phyloP scores from a whole-genome alignment of 2,888 invertebrate genomes.

The Tuta absoluta region DNA sequence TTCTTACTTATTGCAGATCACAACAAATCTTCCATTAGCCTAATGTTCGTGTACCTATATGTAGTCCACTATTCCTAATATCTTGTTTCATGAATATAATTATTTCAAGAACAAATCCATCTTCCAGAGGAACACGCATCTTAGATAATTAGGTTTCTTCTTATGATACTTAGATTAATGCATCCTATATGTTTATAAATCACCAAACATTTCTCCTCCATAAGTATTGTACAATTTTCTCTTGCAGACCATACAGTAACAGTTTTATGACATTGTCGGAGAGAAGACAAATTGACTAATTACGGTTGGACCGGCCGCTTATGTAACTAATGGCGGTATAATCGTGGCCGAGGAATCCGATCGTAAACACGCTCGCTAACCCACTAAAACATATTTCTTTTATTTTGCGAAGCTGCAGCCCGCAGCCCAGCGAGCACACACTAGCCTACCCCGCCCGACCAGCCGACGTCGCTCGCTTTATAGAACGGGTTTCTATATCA shows the following conservation, averaged over 20 bases:
- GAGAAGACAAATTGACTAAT: slow-evolving; percentile 68
- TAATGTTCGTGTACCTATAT: too few species aligned
- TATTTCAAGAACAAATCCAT: too few species aligned
- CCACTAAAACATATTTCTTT: slow-evolving; percentile 81
- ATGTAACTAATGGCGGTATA: slow-evolving; percentile 75
- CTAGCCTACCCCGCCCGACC: slow-evolving; percentile 45
- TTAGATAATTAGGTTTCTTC: too few species aligned
- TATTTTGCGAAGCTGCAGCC: slow-evolving; percentile 66
- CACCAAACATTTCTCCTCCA: neutral
- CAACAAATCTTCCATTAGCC: too few species aligned
- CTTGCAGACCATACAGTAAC: slow-evolving; percentile 37
- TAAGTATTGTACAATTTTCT: neutral
- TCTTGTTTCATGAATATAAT: too few species aligned
- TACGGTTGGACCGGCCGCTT: slow-evolving; percentile 58
- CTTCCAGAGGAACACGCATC: too few species aligned
- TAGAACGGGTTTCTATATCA: slow-evolving; percentile 73
- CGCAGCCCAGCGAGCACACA: slow-evolving; percentile 46
- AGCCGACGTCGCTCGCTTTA: slow-evolving; percentile 58
- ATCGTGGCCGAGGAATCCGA: slow-evolving; percentile 69
- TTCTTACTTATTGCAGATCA: too few species aligned
- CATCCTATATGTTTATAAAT: too few species aligned
- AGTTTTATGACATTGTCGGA: slow-evolving; percentile 51
- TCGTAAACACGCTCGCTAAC: slow-evolving; percentile 79
- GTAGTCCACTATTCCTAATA: too few species aligned
- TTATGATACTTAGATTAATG: too few species aligned